Percentiles rank a stretch among this genome's conserved stretches.
These are phyloP conservation scores for Parotocinclus haroldoi DNA, from an alignment of 2,797 vertebrate species.

Conservation along the genomic window DNA sequence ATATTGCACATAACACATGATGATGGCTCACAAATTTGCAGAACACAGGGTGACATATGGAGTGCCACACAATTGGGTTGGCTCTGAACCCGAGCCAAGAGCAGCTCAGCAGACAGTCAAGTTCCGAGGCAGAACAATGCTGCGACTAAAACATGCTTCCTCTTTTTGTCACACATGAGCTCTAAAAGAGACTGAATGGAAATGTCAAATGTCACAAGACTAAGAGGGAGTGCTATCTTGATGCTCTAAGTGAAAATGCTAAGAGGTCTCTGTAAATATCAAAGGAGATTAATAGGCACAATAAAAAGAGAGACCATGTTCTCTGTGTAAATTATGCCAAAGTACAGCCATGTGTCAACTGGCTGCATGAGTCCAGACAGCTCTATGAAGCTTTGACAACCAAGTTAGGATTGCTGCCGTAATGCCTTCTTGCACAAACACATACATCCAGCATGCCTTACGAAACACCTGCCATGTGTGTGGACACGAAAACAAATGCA, in stretches of 20 bases:
- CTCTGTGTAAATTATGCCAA: background rate
- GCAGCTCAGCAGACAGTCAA: slow-evolving; percentile 16
- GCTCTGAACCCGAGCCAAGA: slow-evolving; percentile 22
- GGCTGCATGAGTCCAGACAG: slow-evolving; percentile 5
- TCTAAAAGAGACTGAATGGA: slow-evolving; percentile 19
- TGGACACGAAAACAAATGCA: slow-evolving; percentile 40
- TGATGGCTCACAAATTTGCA: slow-evolving; percentile 38
- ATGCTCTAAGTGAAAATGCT: background rate
- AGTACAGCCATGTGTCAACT: slow-evolving; percentile 1
- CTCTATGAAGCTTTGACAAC: slow-evolving; percentile 30
- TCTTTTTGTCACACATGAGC: slow-evolving; percentile 29
- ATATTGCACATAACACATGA: slow-evolving; percentile 22
- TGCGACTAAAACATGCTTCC: slow-evolving; percentile 40
- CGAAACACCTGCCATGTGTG: slow-evolving; percentile 36
- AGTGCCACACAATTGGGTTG: background rate
- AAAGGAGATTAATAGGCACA: background rate
- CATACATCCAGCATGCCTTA: slow-evolving; percentile 23
- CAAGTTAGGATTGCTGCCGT: slow-evolving; percentile 11
- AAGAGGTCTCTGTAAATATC: background rate
- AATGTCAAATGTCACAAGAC: slow-evolving; percentile 5
- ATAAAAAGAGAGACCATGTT: background rate
- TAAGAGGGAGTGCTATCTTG: background rate
- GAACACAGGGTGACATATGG: background rate
- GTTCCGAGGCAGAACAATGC: slow-evolving; percentile 40
- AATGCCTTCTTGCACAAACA: slow-evolving; percentile 22